phyloP scores from a whole-genome alignment of 2,113 vertebrate genomes.

The Sapayoa aenigma region DNA sequence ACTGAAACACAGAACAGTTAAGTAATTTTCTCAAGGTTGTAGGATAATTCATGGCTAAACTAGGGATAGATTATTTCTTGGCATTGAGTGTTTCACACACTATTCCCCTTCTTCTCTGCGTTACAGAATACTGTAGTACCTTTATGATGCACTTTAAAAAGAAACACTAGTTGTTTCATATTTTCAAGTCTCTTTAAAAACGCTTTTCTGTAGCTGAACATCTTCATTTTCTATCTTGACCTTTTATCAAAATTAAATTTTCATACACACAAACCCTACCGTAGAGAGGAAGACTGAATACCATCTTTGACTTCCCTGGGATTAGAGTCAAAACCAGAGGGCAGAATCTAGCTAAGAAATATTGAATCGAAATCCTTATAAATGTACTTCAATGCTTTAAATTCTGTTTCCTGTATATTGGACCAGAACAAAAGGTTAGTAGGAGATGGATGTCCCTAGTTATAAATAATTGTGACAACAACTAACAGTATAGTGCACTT shows the following conservation, averaged over 20 bases:
- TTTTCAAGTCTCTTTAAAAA: neutral
- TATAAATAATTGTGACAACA: conserved; percentile 67
- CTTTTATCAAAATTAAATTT: neutral
- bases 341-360: conserved; percentile 14
- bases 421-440: conserved; percentile 68
- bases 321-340: conserved; percentile 14
- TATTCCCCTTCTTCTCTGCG: neutral
- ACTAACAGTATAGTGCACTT: conserved; percentile 53
- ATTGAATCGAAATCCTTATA: neutral
- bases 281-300: neutral
- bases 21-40: conserved; percentile 1
- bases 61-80: neutral
- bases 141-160: neutral
- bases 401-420: conserved; percentile 34
- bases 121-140: neutral
- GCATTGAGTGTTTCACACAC: neutral
- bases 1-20: neutral
- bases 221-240: neutral
- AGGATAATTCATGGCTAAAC: neutral
- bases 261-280: neutral
- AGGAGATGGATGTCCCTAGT: conserved; percentile 57
- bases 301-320: neutral
- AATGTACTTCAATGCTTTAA: neutral
- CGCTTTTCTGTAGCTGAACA: neutral
- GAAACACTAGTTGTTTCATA: neutral